A percentile compares a stretch with the other conserved stretches of the same genome.
These are phyloP conservation scores for Apodemus speciosus DNA, from an alignment of 2,113 vertebrate genomes.

Conservation along the genomic window DNA sequence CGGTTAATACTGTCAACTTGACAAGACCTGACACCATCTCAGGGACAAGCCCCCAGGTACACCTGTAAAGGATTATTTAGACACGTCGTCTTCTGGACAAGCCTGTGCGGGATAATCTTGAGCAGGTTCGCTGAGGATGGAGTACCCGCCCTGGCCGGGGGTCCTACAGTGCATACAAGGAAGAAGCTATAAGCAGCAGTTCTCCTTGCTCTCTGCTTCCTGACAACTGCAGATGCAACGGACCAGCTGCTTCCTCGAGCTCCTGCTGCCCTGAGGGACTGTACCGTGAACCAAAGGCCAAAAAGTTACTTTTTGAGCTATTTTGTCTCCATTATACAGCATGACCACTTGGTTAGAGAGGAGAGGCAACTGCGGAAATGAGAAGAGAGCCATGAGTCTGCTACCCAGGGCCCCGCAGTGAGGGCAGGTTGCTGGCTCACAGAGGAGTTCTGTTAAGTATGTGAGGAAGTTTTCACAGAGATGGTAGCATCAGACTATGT, in stretches of 20 bases:
- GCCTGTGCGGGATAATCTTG: neutral
- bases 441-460: neutral
- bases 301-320: neutral
- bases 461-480: neutral
- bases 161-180: neutral
- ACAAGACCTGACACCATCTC: neutral
- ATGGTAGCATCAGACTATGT: no score
- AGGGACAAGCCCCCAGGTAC: neutral
- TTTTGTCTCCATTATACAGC: neutral
- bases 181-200: neutral
- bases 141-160: neutral
- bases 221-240: neutral
- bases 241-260: neutral
- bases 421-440: neutral
- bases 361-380: neutral
- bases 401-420: accelerated
- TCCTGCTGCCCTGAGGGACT: neutral
- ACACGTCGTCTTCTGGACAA: neutral
- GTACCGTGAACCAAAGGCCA: neutral
- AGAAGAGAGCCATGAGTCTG: neutral
- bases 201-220: neutral
- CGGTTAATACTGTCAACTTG: neutral
- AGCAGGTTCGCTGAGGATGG: neutral
- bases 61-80: neutral
- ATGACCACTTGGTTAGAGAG: neutral